phyloP scores from a whole-genome alignment of 1,140 invertebrate genomes.

The Anoplolepis gracilipes region DNA sequence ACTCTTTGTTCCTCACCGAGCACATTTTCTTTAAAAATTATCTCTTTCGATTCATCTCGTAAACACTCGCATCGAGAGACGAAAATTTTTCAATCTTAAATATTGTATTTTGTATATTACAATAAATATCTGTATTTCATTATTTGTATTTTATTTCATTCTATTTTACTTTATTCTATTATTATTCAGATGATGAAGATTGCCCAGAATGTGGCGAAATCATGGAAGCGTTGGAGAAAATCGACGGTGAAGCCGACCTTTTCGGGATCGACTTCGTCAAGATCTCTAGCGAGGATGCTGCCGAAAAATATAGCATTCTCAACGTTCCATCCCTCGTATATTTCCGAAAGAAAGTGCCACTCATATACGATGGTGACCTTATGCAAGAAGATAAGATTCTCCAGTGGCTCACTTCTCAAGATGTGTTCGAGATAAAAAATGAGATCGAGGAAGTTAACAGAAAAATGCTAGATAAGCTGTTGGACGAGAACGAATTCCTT shows the following conservation, averaged over 20 bases:
- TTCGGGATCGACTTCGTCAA: conserved; percentile 98
- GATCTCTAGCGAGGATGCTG: conserved; percentile 94
- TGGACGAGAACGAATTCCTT: conserved; percentile 97
- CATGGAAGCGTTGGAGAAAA: conserved; percentile 95
- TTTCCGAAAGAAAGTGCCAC: conserved; percentile 94
- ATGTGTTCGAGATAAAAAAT: conserved; percentile 98
- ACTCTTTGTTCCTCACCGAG: neutral
- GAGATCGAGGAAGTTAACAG: conserved; percentile 98
- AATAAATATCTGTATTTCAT: no score
- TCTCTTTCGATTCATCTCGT: no score
- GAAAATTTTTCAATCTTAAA: no score
- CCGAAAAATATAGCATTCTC: conserved; percentile 92
- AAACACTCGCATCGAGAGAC: no score
- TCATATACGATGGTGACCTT: conserved; percentile 96
- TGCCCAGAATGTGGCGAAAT: conserved; percentile 96
- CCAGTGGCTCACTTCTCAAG: conserved; percentile 96
- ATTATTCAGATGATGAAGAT: conserved; percentile 93
- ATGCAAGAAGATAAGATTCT: conserved; percentile 94
- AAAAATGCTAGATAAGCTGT: conserved; percentile 97
- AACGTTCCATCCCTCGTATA: conserved; percentile 95
- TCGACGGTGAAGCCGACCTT: conserved; percentile 96
- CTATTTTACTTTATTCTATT: no score
- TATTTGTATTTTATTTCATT: neutral
- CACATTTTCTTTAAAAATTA: neutral
- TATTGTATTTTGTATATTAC: no score